These are phyloP conservation scores for Euzetes globulus DNA, from an alignment of 2,888 invertebrate genomes.

Conservation along the genomic window DNA sequence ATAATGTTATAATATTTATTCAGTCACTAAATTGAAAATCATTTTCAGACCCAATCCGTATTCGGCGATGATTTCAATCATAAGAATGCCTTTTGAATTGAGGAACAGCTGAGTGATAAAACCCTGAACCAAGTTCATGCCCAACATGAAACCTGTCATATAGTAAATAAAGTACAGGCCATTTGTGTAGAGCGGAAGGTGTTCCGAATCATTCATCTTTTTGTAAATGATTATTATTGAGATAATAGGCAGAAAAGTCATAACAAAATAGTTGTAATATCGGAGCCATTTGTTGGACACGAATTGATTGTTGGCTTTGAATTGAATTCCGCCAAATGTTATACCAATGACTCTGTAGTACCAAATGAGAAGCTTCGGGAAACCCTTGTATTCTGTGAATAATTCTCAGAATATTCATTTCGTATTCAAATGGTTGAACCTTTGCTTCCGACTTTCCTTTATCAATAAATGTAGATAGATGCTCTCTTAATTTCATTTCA, in stretches of 20 bases:
- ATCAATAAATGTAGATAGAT: too few species aligned
- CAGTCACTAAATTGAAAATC: not conserved
- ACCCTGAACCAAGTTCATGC: not conserved
- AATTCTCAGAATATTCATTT: too few species aligned
- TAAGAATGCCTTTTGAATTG: not conserved
- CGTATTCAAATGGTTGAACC: too few species aligned
- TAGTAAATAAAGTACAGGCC: not conserved
- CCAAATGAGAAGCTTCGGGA: too few species aligned
- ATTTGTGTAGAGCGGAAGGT: not conserved
- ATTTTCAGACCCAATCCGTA: not conserved
- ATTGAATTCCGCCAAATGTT: not conserved
- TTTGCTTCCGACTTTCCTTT: too few species aligned
- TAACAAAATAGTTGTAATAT: not conserved
- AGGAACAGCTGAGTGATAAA: not conserved
- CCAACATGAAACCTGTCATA: not conserved
- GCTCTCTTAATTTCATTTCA: too few species aligned
- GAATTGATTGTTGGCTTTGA: not conserved
- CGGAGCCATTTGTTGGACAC: not conserved
- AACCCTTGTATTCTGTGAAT: too few species aligned
- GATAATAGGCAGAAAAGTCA: not conserved
- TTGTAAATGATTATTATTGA: not conserved
- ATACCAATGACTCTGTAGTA: not conserved
- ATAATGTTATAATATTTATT: not conserved
- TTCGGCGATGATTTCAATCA: not conserved
- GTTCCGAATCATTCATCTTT: not conserved